Base-by-base conservation (phyloP, 2,888 invertebrate species). In the Prosapia bicincta region DNA sequence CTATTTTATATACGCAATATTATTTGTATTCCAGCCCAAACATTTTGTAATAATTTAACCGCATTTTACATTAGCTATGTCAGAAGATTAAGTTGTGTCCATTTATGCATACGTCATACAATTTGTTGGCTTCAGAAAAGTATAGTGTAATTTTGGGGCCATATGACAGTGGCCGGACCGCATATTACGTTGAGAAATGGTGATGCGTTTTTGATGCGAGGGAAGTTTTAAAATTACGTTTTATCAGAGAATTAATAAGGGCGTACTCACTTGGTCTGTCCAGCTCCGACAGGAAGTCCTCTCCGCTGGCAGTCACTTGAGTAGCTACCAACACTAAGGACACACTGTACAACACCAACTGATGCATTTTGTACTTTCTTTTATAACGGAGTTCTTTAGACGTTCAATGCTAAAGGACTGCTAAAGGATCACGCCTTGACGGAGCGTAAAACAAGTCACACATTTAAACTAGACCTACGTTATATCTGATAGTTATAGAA, bases 201-300 rank as follows among this genome's bases (percentile, higher is more conserved):
- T 54, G 54, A 54, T 54, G 54, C n/a, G 54, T 5, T 54, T 54
- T 54, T 54, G 54, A 54, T 54, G 54, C 3, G 54, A 54, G 20
- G 1, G 20, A 3, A 20, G 20, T 54, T 54, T 54, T 54, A 20
- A 20, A 30, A 30, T 30, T 30, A 30, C 9, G 5, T 30, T 30
- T 6, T 9, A 30, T 30, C 30, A 30, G 30, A 30, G 9, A 30
- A 30, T 5, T 9, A 30, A 30, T 6, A 30, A 30, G 5, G 5
- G 30, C 9, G 30, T 43, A 74, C 76, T 69, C 74, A 76, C 76
- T 76, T 76, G 76, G 76, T 74, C 76, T 76, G 71, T 76, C 76
- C 70, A 76, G 74, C 65, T 76, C 76, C 13, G 76, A 76, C 6
- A 76, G 74, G 28, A 76, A 70, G 24, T 76, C 76, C 30, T 76